Evolutionary conservation across 2,113 vertebrate genomes (phyloP), one percentile per base, ranked within the genome.

Genomic region (Garra rufa): DNA sequence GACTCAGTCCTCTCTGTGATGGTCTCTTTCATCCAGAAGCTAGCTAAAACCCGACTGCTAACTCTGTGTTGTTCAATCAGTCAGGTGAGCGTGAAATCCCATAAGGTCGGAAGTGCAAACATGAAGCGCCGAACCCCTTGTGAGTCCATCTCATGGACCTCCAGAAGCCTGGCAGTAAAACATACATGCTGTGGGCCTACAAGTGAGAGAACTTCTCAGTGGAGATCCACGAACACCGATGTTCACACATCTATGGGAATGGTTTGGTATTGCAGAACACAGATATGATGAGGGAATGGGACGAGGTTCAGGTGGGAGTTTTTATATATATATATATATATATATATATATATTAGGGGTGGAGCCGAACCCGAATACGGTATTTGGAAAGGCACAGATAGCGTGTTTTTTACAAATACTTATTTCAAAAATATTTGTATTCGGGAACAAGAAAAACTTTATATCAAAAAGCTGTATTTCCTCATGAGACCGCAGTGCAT

Each of bases 171-270:
- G 65, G 55, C 74, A 19, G 24, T 34, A 77, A 84, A 65, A 86
- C 63, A 83, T 63, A 83, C 67, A 44, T 75, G 71, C 59, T 28
- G 10, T 6, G 13, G 48, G 55, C 34, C 48, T 26, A 57, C 43
- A 55, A 85, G 41, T 24, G 44, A 76, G 30, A 48, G 6, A 77
- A 19, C 19, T 57, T 67, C 77, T 82, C 85, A 46, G n/a, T 69
- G 44, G 74, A 83, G 7, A 15, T 41, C 17, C 50, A 70, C 38
- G 28, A 73, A 24, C 57, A 85, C 38, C 80, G 55, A 86, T 87
- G 91, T 90, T 83, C 82, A 82, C 74, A 88, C 85, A 86, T 89
- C 80, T 85, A 81, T 55, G 55, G 48, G 55, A 85, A 78, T 24
- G 10, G 61, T 76, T 85, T 50, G 85, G 85, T 81, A 67, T 76